A percentile compares a stretch with the other conserved stretches of the same genome.
These are phyloP conservation scores for Sylvia borin DNA, from an alignment of 2,797 vertebrate genomes.

Conservation along the genomic window DNA sequence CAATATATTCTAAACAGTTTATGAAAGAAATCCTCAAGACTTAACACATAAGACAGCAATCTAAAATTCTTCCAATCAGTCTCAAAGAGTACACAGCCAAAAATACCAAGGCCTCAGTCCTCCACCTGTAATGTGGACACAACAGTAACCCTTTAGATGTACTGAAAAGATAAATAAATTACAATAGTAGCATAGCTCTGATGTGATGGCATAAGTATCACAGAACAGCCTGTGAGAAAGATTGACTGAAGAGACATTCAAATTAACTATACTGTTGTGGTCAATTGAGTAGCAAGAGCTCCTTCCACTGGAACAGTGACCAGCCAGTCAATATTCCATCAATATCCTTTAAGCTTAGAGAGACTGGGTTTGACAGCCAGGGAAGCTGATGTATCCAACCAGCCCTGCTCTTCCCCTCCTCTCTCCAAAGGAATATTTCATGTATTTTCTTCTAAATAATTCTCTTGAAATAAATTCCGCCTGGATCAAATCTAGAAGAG, in stretches of 20 bases:
- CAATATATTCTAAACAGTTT: not conserved
- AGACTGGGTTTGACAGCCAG: not conserved
- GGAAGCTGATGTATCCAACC: not conserved
- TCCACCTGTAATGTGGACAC: not conserved
- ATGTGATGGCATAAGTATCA: not conserved
- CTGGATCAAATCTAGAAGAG: not conserved
- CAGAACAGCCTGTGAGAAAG: not conserved
- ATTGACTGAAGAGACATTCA: not conserved
- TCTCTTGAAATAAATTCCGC: not conserved
- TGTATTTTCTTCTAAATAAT: not conserved
- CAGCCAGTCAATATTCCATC: not conserved
- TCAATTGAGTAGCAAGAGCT: not conserved
- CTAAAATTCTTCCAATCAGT: not conserved
- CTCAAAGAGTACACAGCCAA: not conserved
- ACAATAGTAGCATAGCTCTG: not conserved
- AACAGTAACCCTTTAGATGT: not conserved
- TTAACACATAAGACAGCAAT: not conserved
- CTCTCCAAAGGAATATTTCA: not conserved
- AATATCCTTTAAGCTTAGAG: not conserved
- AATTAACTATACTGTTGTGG: not conserved
- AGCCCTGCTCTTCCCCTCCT: rapidly evolving
- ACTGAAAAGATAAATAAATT: not conserved
- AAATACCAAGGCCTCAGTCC: not conserved
- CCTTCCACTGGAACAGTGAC: not conserved
- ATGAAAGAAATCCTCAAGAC: not conserved